These are phyloP conservation scores for Sebastes fasciatus DNA, from an alignment of 2,113 vertebrate species.

Conservation along the genomic window DNA sequence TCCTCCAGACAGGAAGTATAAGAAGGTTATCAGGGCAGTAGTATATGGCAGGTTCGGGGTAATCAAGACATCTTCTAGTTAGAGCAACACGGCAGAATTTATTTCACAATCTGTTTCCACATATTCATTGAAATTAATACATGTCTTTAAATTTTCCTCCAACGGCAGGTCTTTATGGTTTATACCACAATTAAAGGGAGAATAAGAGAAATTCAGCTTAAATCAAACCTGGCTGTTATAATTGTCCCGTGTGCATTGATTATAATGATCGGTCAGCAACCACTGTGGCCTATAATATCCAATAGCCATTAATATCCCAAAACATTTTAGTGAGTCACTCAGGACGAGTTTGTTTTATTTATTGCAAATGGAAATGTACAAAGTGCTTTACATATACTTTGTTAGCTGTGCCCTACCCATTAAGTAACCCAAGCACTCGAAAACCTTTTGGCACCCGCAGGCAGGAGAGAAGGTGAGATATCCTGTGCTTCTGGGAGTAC, in stretches of 20 bases:
- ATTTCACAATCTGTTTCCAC: not conserved
- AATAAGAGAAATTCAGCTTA: not conserved
- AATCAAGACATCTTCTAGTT: not conserved
- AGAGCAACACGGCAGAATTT: not conserved
- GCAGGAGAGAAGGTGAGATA: slow-evolving; percentile 20
- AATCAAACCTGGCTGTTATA: slow-evolving; percentile 18
- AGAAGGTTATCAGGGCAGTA: not conserved
- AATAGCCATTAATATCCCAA: slow-evolving; percentile 43
- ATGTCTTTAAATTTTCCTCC: slow-evolving; percentile 1
- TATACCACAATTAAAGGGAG: slow-evolving; percentile 2
- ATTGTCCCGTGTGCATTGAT: slow-evolving; percentile 13
- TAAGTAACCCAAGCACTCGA: slow-evolving; percentile 19
- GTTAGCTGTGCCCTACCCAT: slow-evolving; percentile 28
- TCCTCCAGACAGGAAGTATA: not conserved
- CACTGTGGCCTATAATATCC: slow-evolving; percentile 20
- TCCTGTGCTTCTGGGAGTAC: slow-evolving; percentile 19
- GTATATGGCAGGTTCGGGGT: not conserved
- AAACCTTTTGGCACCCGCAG: slow-evolving; percentile 18
- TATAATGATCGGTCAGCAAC: slow-evolving; percentile 28
- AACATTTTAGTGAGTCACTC: slow-evolving; percentile 43
- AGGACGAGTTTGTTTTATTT: slow-evolving; percentile 52
- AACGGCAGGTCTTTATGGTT: not conserved
- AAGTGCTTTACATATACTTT: slow-evolving; percentile 45
- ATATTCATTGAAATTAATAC: not conserved
- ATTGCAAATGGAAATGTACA: slow-evolving; percentile 40